Base-by-base conservation (phyloP, 2,113 vertebrate genomes). In the Onychostruthus taczanowskii region DNA sequence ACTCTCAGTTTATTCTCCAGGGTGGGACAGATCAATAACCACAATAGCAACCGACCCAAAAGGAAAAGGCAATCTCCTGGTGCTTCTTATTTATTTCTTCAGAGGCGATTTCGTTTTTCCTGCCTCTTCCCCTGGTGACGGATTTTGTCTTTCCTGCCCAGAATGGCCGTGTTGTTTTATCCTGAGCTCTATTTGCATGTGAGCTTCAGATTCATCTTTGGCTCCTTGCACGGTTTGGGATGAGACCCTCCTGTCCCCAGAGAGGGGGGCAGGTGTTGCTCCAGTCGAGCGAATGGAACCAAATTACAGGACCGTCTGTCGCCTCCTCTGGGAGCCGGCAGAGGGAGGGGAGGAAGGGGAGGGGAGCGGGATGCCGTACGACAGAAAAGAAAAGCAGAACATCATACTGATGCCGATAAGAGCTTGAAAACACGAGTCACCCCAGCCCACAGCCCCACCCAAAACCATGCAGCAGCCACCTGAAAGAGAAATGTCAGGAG, bases 211-310 rank as follows among this genome's bases (percentile, higher is more conserved):
- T 98, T 96, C 92, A 73, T 97, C 97, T 98, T 97, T 98, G 98
- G 98, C 97, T 98, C 92, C 97, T 96, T 47, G 92, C 94, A 91
- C 22, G 93, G 96, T 97, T 97, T 97, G 97, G 98, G 98, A 98
- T 98, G 98, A 98, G 97, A 97, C 97, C 97, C 96, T 97, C 92
- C 35, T 0, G 77, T 98, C 99, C 99, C 99, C 98, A 98, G 98
- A 98, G 99, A 99, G 99, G 98, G 99, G 98, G 99, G 99, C 99
- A 99, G 99, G 99, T 99, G 99, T 99, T 99, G 98, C 98, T 99
- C 98, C 98, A 99, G 99, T 99, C 99, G 98, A 99, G 99, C 98
- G 99, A 99, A 99, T 98, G 99, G 99, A 99, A 99, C 99, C 99
- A 99, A 99, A 99, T 99, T 99, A 99, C 98, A 98, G 98, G 98